phyloP scores from a whole-genome alignment of 2,888 invertebrate species.

The Nineta flava region DNA sequence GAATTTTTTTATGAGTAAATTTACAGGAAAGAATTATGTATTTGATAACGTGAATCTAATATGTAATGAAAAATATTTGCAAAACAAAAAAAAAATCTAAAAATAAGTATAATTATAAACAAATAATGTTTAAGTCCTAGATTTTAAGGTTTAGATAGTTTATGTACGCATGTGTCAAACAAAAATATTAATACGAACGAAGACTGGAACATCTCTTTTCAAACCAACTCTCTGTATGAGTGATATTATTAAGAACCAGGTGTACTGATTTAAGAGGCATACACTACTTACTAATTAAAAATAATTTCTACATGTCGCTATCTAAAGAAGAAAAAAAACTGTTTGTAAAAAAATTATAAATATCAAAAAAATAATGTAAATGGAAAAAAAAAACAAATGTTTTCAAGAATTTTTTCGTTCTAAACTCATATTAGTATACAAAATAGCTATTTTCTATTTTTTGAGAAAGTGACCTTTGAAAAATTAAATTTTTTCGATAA shows the following conservation, averaged over 20 bases:
- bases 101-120: not conserved
- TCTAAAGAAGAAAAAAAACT: not conserved
- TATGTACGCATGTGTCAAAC: not conserved
- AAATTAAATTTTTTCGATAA: constrained; percentile 20
- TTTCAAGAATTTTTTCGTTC: not conserved
- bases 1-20: too few species aligned
- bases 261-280: not conserved
- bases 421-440: not conserved
- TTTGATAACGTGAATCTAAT: too few species aligned
- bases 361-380: not conserved
- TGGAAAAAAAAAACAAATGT: not conserved
- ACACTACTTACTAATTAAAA: not conserved
- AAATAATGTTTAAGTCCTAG: too few species aligned
- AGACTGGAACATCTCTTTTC: not conserved
- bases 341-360: not conserved
- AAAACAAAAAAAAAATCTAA: not conserved
- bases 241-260: not conserved
- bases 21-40: too few species aligned
- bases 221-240: too few species aligned
- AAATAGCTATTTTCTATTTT: constrained; percentile 26
- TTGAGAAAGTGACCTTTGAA: constrained; percentile 32
- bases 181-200: not conserved
- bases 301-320: not conserved
- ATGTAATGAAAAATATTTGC: too few species aligned
- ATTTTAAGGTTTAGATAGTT: not conserved